Evolutionary conservation across 1,140 invertebrate species (phyloP), one percentile per base, ranked within the genome.

Genomic region (Bacillus rossius): DNA sequence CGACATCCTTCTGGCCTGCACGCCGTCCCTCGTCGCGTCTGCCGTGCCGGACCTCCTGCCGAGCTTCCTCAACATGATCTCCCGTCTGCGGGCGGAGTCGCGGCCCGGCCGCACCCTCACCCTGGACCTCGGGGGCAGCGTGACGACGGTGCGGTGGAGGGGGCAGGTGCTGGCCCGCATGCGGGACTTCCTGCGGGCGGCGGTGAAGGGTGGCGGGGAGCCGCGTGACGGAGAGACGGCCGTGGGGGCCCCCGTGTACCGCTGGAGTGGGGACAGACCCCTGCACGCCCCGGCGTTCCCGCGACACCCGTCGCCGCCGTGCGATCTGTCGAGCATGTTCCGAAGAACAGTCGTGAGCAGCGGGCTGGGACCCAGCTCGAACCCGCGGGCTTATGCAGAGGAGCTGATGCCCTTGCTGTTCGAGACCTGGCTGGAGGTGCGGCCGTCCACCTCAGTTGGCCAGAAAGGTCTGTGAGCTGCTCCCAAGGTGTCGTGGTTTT

Each of bases 1-100:
- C 8, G 43, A 45, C 13, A n/a, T 45, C 13, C 43, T 45, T 5
- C 43, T 45, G 17, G 43, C 5, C 17, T 20, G 17, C 43, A 13
- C 43, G 4, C 43, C 43, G 8, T 45, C 43, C n/a, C 43, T 45
- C 43, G 43, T 45, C 4, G 43, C 91, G 0, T 71, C 94, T 2
- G 81, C 85, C 67, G 81, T 83, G 49, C 77, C 81, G 48, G 84
- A 84, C 68, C 82, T 93, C 8, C 72, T 93, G 49, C 79, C 82
- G 10, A 86, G 87, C 69, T 91, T 92, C 67, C 75, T 92, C 8
- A 84, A 88, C 60, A 84, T 92, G 76, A 91, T 94, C 51, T 74
- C 74, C 65, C 85, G 81, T 61, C 72, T 85, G 14, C 74, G 79
- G 29, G 73, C 76, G 20, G 83, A 88, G 70, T 76, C 79, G 8